Percentiles rank a stretch among this genome's conserved stretches.
Conservation (phyloP, 1,140 invertebrate species). For the Drosophila obscura region DNA sequence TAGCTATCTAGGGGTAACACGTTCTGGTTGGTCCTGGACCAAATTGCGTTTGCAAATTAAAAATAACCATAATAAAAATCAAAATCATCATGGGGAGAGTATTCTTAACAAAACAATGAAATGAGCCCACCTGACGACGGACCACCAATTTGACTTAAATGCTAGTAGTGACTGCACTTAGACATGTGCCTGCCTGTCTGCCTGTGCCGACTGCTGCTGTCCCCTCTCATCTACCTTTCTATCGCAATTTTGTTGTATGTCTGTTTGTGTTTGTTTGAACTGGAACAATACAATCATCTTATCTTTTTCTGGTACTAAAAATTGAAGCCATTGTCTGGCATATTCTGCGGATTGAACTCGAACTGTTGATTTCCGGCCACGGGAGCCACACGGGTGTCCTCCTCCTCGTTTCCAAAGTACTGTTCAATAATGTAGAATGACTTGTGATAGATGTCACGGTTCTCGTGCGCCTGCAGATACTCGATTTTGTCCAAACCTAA, state of each 20-base stretch:
- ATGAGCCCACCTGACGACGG: conserved; percentile 22
- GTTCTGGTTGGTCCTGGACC: conserved; percentile 58
- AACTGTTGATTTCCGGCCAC: conserved; percentile 92
- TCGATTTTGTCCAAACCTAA: conserved; percentile 98
- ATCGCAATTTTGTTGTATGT: conserved; percentile 13
- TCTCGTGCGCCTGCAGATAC: conserved; percentile 97
- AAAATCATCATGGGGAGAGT: conserved; percentile 18
- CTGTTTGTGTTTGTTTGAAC: conserved; percentile 17
- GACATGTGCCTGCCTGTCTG: conserved; percentile 16
- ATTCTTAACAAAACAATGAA: conserved; percentile 7
- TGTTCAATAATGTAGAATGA: conserved; percentile 98
- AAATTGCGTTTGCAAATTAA: conserved; percentile 37
- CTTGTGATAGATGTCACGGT: conserved; percentile 97
- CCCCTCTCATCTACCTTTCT: background rate
- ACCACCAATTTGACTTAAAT: conserved; percentile 61
- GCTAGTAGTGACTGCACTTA: conserved; percentile 68
- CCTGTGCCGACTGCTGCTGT: background rate
- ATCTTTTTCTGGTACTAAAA: conserved; percentile 86
- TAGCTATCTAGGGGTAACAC: conserved; percentile 3
- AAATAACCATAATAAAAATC: conserved; percentile 32
- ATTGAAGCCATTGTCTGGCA: conserved; percentile 91
- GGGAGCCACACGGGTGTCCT: conserved; percentile 92
- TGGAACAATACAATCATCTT: background rate
- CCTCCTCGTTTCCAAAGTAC: conserved; percentile 96
- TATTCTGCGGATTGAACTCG: conserved; percentile 88